Percentiles rank a stretch among this genome's conserved stretches.
Evolutionary conservation across 2,113 vertebrate genomes (phyloP).

Genomic region (Montifringilla adamsi): DNA sequence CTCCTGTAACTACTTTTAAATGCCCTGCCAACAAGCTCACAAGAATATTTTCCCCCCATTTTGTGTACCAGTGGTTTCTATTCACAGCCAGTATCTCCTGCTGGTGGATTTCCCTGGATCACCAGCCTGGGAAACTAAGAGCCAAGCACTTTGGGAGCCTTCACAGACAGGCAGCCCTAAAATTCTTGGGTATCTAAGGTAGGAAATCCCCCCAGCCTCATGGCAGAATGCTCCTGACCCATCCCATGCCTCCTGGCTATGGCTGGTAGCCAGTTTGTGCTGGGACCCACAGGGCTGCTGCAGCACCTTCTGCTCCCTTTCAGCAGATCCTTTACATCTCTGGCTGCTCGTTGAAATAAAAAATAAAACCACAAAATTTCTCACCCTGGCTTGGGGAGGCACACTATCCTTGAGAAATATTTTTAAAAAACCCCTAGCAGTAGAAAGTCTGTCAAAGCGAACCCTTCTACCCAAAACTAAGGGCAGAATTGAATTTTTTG

Average conservation of each 20-base stretch:
- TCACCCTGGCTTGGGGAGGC: neutral
- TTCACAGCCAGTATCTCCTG: neutral
- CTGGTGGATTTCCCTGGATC: neutral
- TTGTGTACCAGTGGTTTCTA: neutral
- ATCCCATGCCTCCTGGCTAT: neutral
- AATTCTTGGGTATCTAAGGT: neutral
- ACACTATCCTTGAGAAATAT: neutral
- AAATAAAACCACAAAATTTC: neutral
- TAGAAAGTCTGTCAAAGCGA: fast-evolving
- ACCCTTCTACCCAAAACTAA: neutral
- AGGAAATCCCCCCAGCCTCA: neutral
- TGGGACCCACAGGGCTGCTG: neutral
- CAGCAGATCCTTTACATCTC: neutral
- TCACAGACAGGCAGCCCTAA: neutral
- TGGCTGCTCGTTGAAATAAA: neutral
- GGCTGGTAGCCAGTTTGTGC: neutral
- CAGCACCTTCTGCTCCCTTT: neutral
- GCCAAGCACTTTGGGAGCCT: neutral
- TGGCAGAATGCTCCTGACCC: neutral
- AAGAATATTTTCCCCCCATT: neutral
- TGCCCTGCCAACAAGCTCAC: neutral
- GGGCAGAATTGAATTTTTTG: neutral
- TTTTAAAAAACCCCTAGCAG: neutral
- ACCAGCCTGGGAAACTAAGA: neutral
- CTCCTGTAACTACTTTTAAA: neutral